Evolutionary conservation across 2,113 vertebrate species (phyloP).

Genomic region (Aleadryas rufinucha): DNA sequence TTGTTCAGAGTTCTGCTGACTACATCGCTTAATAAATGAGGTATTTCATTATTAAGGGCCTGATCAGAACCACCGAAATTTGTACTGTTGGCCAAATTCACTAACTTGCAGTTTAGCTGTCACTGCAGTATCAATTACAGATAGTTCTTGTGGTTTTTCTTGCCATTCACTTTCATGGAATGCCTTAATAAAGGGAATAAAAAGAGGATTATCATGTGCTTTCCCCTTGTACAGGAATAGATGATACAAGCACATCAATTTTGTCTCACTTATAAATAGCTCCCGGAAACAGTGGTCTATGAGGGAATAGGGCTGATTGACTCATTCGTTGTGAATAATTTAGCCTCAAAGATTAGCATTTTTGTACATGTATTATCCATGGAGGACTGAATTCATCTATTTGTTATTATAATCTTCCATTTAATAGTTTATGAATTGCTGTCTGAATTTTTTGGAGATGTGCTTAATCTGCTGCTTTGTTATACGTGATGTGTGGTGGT

Average conservation of each 20-base stretch:
- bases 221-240: not conserved
- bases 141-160: not conserved
- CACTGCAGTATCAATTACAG: constrained; percentile 20
- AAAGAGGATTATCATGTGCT: not conserved
- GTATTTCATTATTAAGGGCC: not conserved
- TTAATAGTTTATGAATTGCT: constrained; percentile 28
- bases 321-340: constrained; percentile 33
- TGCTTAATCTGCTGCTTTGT: not conserved
- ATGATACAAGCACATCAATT: not conserved
- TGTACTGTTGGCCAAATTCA: constrained; percentile 57
- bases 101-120: constrained; percentile 51
- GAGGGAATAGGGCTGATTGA: constrained; percentile 35
- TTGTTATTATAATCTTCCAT: constrained; percentile 41
- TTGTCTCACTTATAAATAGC: constrained; percentile 38
- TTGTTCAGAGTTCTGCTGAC: constrained; percentile 53
- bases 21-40: not conserved
- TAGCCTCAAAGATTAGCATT: constrained; percentile 38
- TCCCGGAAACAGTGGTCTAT: not conserved
- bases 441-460: not conserved
- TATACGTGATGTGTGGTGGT: not conserved
- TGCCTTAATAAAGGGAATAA: constrained; percentile 22
- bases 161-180: not conserved
- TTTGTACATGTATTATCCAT: constrained; percentile 8
- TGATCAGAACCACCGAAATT: constrained; percentile 37
- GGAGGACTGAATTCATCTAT: not conserved